Evolutionary conservation across 2,888 invertebrate species (phyloP), one percentile per base, ranked within the genome.

Genomic region (Drosophila parthenogenetica): DNA sequence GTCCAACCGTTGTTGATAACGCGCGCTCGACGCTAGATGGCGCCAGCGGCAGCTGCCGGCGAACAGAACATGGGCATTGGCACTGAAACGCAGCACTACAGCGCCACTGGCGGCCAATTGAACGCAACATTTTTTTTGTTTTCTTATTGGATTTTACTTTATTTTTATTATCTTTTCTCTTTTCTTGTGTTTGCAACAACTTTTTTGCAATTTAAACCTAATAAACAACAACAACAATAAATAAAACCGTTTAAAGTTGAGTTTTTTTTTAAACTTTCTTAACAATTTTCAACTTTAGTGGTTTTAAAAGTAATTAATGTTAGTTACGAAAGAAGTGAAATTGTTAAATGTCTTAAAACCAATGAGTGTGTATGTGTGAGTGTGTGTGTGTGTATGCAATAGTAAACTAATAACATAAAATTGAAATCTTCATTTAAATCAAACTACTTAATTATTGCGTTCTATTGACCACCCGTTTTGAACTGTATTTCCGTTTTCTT

Each of bases 221-320:
- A 89, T 91, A 89, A 82, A 90, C 90, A 89, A 89, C 90, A 88
- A 89, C 91, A 91, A 90, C 89, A 90, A 90, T 90, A 87, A 91
- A 87, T 82, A 90, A 90, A 89, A 89, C 87, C 87, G 86, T 89
- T 91, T 91, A 90, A 85, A 87, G 83, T 64, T 79, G 53, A 48
- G 29, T 62, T 69, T 76, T 40, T 17, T 40, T 17, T 40, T 48
- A 37, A 35, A 32, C 58, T 61, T 54, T 46, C 16, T 29, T 45
- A 42, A 45, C 22, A 49, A n/a, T 48, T 65, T 11, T 45, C 55
- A 43, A 69, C 55, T 59, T 61, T 37, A 46, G 64, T 49, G 35
- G 42, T 76, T 69, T 72, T 60, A 22, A 39, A 73, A 67, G 68
- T 77, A 82, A 59, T 69, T 66, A 49, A 62, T 14, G 61, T 79